Evolutionary conservation across 1,140 invertebrate species (phyloP), one percentile per base, ranked within the genome.

Genomic region (Cataglyphis hispanica): DNA sequence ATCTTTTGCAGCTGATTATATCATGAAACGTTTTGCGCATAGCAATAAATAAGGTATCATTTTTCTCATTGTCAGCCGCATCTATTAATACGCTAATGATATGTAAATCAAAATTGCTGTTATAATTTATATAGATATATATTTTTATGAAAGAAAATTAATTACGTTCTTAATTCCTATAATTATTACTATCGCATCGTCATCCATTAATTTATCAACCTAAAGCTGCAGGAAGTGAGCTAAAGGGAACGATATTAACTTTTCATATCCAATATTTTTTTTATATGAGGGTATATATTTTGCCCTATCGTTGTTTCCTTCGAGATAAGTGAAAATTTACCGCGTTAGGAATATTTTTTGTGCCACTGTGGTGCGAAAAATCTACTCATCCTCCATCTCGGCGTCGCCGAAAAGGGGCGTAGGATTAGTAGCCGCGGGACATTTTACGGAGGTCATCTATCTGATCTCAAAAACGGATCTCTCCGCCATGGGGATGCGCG

Each of bases 381-480:
- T 83, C 67, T 69, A 53, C 37, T 50, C n/a, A 6, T n/a, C 13
- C 27, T 60, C 27, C 67, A 40, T 37, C 43, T 64, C 76, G 16
- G 2, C 64, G 22, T 13, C 40, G 67, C 31, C 56, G 40, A 83
- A 74, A 74, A 46, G 31, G 56, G 58, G 43, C 22, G 34, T 50
- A 64, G 84, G 66, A 64, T 74, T 85, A 75, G 85, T 67, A 83
- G 86, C 83, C 85, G 64, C 85, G 86, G 86, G 88, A 84, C 77
- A 88, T 90, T 86, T 87, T 87, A 72, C 86, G 84, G 86, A 76
- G 81, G 50, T 46, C 88, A 40, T 87, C 75, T 90, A 91, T 91
- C 91, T 89, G 91, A 93, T 92, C 87, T 75, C 88, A 89, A 92
- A 91, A 92, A 91, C 84, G 84, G 77, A 84, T 85, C 85, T 86